Percentiles rank a stretch among this genome's conserved stretches.
Evolutionary conservation across 2,888 invertebrate species (phyloP).

Genomic region (Corythucha ciliata): DNA sequence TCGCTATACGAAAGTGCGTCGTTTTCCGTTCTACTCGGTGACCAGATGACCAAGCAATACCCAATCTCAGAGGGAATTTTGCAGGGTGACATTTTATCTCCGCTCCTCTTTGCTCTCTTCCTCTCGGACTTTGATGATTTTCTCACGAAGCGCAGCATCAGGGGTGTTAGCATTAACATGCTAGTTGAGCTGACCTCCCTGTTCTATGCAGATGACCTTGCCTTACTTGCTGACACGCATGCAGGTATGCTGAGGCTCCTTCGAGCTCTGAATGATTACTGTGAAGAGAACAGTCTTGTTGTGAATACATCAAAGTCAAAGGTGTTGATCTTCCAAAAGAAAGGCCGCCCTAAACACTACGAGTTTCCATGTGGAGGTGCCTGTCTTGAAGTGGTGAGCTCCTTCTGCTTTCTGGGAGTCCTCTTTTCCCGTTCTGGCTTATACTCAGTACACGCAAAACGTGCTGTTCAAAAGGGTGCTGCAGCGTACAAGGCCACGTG

Average conservation of each 20-base stretch:
- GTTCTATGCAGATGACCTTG: conserved; percentile 10
- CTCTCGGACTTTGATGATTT: conserved; percentile 1
- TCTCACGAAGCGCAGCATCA: background rate
- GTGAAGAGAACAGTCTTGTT: background rate
- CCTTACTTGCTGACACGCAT: background rate
- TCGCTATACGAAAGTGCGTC: conserved; percentile 3
- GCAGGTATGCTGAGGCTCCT: conserved; percentile 1
- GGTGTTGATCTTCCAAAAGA: conserved; percentile 5
- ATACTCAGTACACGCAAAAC: too few species aligned
- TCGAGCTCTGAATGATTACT: background rate
- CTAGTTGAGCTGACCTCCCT: background rate
- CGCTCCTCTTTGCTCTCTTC: conserved; percentile 6
- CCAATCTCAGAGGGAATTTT: conserved; percentile 3
- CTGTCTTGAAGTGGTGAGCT: conserved; percentile 2
- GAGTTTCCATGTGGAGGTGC: background rate
- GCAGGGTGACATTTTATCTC: conserved; percentile 13
- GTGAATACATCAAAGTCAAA: conserved; percentile 6
- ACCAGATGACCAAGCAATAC: background rate
- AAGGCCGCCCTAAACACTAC: background rate
- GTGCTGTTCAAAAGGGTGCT: too few species aligned
- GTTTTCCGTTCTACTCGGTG: conserved; percentile 1
- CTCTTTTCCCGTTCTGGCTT: background rate
- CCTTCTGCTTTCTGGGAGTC: background rate
- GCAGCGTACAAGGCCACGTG: too few species aligned
- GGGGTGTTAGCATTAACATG: background rate